Conservation (phyloP, 2,113 vertebrate species). For the Chlamydotis undulata region DNA sequence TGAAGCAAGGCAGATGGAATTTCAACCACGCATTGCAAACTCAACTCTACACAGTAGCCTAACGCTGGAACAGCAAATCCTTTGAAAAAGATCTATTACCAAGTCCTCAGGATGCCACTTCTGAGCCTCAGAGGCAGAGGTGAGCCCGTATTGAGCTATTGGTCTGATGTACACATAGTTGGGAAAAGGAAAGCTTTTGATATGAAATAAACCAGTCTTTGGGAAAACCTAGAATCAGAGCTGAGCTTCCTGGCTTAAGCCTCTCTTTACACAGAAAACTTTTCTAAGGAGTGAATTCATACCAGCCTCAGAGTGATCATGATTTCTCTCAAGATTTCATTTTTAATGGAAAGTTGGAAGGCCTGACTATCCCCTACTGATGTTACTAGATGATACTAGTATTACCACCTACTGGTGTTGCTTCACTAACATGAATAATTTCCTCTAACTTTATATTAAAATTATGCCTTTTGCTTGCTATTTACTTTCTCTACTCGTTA, state of each 20-base stretch:
- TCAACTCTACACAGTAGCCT: background rate
- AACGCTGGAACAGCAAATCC: conserved; percentile 43
- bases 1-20: background rate
- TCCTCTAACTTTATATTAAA: background rate
- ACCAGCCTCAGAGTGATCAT: background rate
- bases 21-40: background rate
- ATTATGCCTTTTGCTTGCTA: background rate
- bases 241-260: background rate
- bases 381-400: background rate
- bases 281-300: background rate
- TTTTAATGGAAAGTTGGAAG: background rate
- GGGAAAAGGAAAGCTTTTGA: background rate
- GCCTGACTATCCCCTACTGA: background rate
- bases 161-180: background rate
- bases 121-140: background rate
- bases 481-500: background rate
- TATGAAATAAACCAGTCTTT: background rate
- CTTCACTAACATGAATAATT: background rate
- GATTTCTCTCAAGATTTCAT: background rate
- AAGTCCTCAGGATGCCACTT: background rate
- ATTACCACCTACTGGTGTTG: background rate
- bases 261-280: background rate
- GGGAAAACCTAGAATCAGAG: background rate
- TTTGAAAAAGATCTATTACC: background rate
- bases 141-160: background rate